phyloP scores from a whole-genome alignment of 2,797 vertebrate genomes.

The Eospalax fontanierii region DNA sequence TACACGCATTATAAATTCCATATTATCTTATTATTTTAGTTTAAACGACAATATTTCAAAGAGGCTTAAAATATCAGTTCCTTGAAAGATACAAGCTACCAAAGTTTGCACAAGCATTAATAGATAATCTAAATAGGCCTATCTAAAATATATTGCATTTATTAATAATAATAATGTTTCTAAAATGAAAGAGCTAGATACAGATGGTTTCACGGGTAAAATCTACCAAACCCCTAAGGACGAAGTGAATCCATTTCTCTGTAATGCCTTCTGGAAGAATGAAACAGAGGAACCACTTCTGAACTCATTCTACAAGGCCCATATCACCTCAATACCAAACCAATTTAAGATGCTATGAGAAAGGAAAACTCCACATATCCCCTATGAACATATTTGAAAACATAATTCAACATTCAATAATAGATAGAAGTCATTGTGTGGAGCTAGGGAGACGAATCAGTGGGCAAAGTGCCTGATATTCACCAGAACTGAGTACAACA shows the following conservation, averaged over 20 bases:
- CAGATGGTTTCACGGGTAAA: neutral
- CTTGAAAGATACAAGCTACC: conserved; percentile 15
- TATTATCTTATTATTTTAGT: neutral
- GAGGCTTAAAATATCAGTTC: neutral
- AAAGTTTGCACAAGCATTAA: neutral
- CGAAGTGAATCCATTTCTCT: neutral
- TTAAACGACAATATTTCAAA: neutral
- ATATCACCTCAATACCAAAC: neutral
- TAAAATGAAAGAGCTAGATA: neutral
- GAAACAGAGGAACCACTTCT: neutral
- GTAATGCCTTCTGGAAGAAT: neutral
- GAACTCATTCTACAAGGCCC: neutral
- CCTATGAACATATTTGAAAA: neutral
- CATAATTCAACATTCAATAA: neutral
- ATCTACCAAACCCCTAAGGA: neutral
- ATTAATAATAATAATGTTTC: neutral
- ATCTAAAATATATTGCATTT: conserved; percentile 21
- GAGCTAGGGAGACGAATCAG: neutral
- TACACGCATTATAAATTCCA: neutral
- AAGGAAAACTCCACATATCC: neutral
- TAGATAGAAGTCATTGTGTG: neutral
- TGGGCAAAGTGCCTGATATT: neutral
- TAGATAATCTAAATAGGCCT: neutral
- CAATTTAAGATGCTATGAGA: neutral
- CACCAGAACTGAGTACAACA: neutral